Evolutionary conservation across 2,888 invertebrate species (phyloP).

Genomic region (Brenthis hecate): DNA sequence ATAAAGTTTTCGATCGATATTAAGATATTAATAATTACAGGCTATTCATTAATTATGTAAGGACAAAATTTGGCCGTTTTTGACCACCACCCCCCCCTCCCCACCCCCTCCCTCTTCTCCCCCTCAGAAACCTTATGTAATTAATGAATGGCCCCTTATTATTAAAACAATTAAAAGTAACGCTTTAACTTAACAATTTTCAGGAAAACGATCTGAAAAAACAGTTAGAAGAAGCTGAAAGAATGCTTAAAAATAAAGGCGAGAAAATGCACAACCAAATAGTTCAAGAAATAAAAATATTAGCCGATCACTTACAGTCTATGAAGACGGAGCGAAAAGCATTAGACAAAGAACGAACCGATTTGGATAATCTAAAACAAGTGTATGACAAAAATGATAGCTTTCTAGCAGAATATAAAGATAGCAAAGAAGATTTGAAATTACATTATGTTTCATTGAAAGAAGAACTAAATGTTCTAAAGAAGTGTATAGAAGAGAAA

Average conservation of each 20-base stretch:
- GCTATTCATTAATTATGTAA: too few relatives aligned
- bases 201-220: conserved; percentile 65
- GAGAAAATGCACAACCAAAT: conserved; percentile 69
- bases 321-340: conserved; percentile 63
- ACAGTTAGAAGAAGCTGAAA: conserved; percentile 62
- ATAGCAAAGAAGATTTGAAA: conserved; percentile 45
- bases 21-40: too few relatives aligned
- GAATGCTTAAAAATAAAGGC: conserved; percentile 55
- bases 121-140: too few relatives aligned
- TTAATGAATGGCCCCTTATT: too few relatives aligned
- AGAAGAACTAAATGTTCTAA: conserved; percentile 56
- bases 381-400: conserved; percentile 39
- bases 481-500: conserved; percentile 54
- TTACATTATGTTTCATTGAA: conserved; percentile 57
- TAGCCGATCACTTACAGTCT: conserved; percentile 57
- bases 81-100: too few relatives aligned
- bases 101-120: too few relatives aligned
- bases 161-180: background rate
- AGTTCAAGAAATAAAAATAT: conserved; percentile 56
- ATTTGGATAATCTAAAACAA: conserved; percentile 49
- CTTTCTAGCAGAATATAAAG: conserved; percentile 23
- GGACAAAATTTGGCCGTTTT: too few relatives aligned
- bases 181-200: conserved; percentile 16
- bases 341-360: conserved; percentile 56
- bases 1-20: too few relatives aligned